Percentiles rank a stretch among this genome's conserved stretches.
Evolutionary conservation across 1,140 invertebrate genomes (phyloP).

Genomic region (Diplogasteroides magnus): DNA sequence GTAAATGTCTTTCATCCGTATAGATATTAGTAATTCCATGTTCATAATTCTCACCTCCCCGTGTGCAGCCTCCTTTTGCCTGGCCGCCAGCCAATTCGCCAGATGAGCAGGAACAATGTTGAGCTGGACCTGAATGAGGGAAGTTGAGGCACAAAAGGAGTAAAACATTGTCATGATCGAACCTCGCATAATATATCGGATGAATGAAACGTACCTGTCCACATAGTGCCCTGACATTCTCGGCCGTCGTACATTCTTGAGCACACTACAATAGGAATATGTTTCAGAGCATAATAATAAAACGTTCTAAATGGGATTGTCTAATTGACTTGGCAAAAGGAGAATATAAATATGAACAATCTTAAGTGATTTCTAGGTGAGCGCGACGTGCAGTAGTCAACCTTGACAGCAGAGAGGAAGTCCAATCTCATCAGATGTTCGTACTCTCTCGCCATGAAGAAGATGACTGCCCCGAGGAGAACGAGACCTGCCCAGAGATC

Average conservation of each 20-base stretch:
- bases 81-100: conserved; percentile 17
- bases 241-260: conserved; percentile 21
- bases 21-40: too few species aligned
- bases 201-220: too few species aligned
- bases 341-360: background rate
- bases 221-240: conserved; percentile 16
- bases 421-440: conserved; percentile 48
- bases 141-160: too few species aligned
- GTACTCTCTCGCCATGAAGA: conserved; percentile 41
- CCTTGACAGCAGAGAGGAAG: conserved; percentile 44
- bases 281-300: background rate
- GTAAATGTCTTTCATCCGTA: too few species aligned
- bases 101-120: conserved; percentile 28
- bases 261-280: background rate
- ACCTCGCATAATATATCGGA: too few species aligned
- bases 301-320: conserved; percentile 3
- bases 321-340: background rate
- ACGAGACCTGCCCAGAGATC: conserved; percentile 42
- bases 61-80: background rate
- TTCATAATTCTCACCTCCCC: too few species aligned
- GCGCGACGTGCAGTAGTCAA: conserved; percentile 17
- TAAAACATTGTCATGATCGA: too few species aligned
- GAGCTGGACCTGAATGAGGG: conserved; percentile 25
- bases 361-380: conserved; percentile 6
- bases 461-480: conserved; percentile 36